Conservation (phyloP, 1,140 invertebrate genomes). For the Drosophila murphyi region DNA sequence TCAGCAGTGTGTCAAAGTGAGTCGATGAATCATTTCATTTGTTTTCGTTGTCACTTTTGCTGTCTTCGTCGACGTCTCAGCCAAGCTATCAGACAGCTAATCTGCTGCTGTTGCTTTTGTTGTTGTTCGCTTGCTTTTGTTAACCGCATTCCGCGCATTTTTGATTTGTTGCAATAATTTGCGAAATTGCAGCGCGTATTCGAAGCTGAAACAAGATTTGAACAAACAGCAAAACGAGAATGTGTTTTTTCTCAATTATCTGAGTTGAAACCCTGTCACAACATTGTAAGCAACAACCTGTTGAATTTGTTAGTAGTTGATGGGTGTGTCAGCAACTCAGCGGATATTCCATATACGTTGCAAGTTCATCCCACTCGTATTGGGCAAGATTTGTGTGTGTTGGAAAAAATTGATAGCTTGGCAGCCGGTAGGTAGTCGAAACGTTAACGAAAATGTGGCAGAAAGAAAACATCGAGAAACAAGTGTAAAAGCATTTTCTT, state of each 20-base stretch:
- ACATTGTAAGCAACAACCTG: constrained; percentile 5
- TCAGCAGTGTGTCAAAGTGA: constrained; percentile 70
- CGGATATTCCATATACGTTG: constrained; percentile 13
- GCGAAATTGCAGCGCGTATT: constrained; percentile 40
- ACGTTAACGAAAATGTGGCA: not conserved
- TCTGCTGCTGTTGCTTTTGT: constrained; percentile 18
- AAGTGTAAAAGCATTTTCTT: not conserved
- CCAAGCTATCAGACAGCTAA: constrained; percentile 13
- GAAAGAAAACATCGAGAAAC: not conserved
- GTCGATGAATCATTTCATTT: constrained; percentile 61
- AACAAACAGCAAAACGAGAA: constrained; percentile 9
- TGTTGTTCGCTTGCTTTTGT: constrained; percentile 12
- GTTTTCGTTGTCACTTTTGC: constrained; percentile 26
- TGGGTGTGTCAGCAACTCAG: constrained; percentile 12
- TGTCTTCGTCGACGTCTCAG: constrained; percentile 41
- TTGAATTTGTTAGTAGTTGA: not conserved
- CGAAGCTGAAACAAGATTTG: constrained; percentile 33
- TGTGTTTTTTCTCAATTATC: constrained; percentile 11
- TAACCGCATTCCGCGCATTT: constrained; percentile 72
- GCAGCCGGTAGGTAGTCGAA: not conserved
- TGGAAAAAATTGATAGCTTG: too few relatives aligned
- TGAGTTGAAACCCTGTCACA: not conserved
- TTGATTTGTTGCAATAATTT: constrained; percentile 73
- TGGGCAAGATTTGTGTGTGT: too few relatives aligned
- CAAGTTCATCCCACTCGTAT: not conserved